Percentiles rank a stretch among this genome's conserved stretches.
Evolutionary conservation across 2,797 vertebrate genomes (phyloP).

Genomic region (Myotis daubentonii): DNA sequence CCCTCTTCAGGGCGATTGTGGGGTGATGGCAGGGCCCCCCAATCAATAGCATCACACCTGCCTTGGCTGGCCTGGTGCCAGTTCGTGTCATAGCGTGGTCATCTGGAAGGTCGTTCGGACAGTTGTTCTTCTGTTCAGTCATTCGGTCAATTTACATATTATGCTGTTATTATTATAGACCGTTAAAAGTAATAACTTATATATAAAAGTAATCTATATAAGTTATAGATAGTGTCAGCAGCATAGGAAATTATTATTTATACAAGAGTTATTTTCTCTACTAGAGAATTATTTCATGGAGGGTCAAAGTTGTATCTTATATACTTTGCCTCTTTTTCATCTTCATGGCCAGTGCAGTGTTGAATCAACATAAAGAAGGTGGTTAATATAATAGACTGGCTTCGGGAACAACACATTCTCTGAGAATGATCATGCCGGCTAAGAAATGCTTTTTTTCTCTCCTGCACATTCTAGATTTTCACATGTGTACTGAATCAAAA

Average conservation of each 20-base stretch:
- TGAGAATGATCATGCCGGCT: background rate
- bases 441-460: background rate
- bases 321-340: background rate
- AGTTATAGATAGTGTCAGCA: background rate
- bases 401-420: background rate
- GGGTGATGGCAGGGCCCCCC: too few species aligned
- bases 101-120: fast-evolving
- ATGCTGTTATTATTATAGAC: background rate
- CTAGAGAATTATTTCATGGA: background rate
- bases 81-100: too few species aligned
- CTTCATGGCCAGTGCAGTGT: background rate
- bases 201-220: too few species aligned
- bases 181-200: too few species aligned
- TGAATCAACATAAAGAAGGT: background rate
- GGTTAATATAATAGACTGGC: background rate
- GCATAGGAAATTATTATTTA: background rate
- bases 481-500: background rate
- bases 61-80: too few species aligned
- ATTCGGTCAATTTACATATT: too few species aligned
- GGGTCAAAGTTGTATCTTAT: background rate
- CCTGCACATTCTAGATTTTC: background rate
- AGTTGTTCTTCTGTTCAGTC: too few species aligned
- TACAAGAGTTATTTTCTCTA: background rate
- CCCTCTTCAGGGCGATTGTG: too few species aligned
- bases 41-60: too few species aligned